These are phyloP conservation scores for Pteronotus mesoamericanus DNA, from an alignment of 2,797 vertebrate species.

Conservation along the genomic window DNA sequence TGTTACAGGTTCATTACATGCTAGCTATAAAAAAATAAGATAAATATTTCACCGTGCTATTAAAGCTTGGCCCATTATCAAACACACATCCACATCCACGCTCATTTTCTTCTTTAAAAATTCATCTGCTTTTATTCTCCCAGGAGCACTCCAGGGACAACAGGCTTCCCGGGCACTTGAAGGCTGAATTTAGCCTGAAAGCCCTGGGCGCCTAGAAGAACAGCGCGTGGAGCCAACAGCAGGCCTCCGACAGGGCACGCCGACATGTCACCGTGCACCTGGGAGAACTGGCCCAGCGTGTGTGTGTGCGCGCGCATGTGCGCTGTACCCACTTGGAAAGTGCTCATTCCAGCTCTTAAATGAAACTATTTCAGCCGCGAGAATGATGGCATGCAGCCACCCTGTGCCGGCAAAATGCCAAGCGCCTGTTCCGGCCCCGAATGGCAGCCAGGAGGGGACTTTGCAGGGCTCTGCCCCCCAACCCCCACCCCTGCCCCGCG, in stretches of 20 bases:
- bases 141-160: not conserved
- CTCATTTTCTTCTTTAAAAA: constrained; percentile 60
- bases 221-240: not conserved
- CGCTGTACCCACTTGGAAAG: not conserved
- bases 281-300: not conserved
- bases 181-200: not conserved
- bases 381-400: not conserved
- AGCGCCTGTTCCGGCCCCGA: not conserved
- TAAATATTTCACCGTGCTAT: constrained; percentile 68
- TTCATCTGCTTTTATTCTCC: constrained; percentile 45
- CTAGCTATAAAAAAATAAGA: constrained; percentile 34
- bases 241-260: not conserved
- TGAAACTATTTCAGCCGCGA: not conserved
- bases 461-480: not conserved
- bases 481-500: accelerated
- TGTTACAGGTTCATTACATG: constrained; percentile 4
- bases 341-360: not conserved
- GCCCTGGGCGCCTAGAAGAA: constrained; percentile 20
- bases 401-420: not conserved
- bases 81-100: not conserved
- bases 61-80: constrained; percentile 53
- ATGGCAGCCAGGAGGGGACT: not conserved
- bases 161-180: constrained; percentile 36
- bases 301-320: not conserved
- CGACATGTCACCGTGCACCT: not conserved